Base-by-base conservation (phyloP, 1,140 invertebrate genomes). In the Bombus terrestris region DNA sequence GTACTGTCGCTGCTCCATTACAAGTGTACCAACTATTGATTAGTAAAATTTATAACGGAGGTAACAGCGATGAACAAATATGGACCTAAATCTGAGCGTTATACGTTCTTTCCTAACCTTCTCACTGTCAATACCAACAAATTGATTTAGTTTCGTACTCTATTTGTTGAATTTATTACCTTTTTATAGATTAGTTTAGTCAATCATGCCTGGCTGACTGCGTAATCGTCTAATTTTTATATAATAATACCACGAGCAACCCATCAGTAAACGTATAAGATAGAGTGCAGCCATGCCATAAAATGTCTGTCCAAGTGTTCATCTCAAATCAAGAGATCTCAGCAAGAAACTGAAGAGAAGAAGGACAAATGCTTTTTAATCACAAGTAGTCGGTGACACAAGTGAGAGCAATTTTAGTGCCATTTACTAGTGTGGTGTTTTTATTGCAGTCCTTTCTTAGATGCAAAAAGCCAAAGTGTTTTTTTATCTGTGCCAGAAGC, bases 341-440 rank as follows among this genome's bases (percentile, higher is more conserved):
- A 88, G 69, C 79, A 85, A 86, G 85, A 85, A 89, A 86, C 72
- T 82, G 69, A 83, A 91, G 71, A 68, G 83, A 91, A 88, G 68
- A 81, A 71, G 91, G 91, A 93, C 88, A 92, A 91, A 88, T 92
- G 92, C 92, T 94, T 94, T 94, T 92, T 92, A 93, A 93, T 93
- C 91, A 89, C 91, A 85, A 94, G 88, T 94, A 93, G 81, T 94
- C 91, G 88, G 92, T 93, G 92, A 95, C 92, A 93, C 91, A 93
- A 95, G 94, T 94, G 94, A 95, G 92, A 95, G 91, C 92, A 94
- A 94, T 95, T 96, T 92, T 95, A 95, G 95, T 96, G 95, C 95
- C 95, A 96, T 96, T 96, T 95, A 93, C 87, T 94, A 94, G 90
- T 93, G 92, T 95, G 95, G 95, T 95, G 93, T 94, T 95, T 94